Evolutionary conservation across 2,888 invertebrate genomes (phyloP), one percentile per base, ranked within the genome.

Genomic region (Andrena bicolor): DNA sequence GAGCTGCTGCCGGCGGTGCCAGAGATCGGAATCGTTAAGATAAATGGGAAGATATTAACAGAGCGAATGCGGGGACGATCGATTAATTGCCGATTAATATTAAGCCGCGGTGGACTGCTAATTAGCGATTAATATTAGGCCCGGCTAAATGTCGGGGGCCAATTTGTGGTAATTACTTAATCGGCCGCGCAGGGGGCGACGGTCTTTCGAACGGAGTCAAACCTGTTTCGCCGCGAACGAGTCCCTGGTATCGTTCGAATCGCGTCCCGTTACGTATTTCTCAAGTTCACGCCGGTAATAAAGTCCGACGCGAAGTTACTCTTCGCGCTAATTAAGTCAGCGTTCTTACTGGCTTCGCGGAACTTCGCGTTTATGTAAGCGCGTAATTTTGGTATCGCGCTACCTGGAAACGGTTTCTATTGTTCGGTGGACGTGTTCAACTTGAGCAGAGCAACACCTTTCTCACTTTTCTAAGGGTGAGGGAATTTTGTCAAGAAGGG

Each of bases 91-190:
- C 77, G 84, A 87, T 85, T 85, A 85, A 85, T 85, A 82, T 75
- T 76, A 68, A 80, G 64, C 61, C 68, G 41, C 41, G 20, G 35
- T 41, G 20, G 61, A 64, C 68, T 56, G 74, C 75, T 76, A 80
- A 82, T 82, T 80, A 76, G 65, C 80, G 76, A 84, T 85, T 85
- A 82, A 84, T 85, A 83, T 82, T 73, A 61, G 77, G 72, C 66
- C 70, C 49, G 60, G 68, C 61, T 73, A 71, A 75, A 73, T 76
- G 78, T 73, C 78, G 69, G 53, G 13, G 77, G 74, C 80, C 76
- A 88, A 88, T 88, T 88, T 85, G 82, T 68, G 82, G 79, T 85
- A 85, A 86, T 88, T 86, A 85, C 88, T 88, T 88, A 88, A 88
- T 88, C 85, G 82, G 41, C 64, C 58, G 76, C 23, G 48, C 64